Conservation (phyloP, 2,888 invertebrate species). For the Dicycla oo region DNA sequence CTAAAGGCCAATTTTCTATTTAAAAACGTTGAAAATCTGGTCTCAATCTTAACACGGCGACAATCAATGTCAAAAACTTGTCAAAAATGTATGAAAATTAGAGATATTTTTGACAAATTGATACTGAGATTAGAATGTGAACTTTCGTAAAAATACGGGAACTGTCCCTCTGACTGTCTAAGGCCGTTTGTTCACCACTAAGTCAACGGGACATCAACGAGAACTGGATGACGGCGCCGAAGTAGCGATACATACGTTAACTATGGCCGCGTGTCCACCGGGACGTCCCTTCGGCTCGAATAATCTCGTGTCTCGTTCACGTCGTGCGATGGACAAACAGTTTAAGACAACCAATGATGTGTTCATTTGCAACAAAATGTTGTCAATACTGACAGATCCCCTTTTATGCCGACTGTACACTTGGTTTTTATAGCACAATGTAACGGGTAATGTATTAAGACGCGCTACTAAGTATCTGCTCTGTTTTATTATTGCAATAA, state of each 20-base stretch:
- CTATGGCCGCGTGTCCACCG: too few species aligned
- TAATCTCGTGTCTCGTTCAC: too few species aligned
- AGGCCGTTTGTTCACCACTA: too few species aligned
- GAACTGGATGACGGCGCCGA: too few species aligned
- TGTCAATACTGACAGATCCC: background rate
- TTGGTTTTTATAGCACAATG: slow-evolving; percentile 67
- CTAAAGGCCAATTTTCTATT: too few species aligned
- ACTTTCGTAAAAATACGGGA: background rate
- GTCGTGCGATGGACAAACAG: too few species aligned
- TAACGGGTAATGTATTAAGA: slow-evolving; percentile 67
- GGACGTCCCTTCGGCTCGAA: too few species aligned
- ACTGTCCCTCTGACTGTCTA: too few species aligned
- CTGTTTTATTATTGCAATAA: slow-evolving; percentile 57
- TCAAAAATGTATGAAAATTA: background rate
- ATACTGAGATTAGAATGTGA: too few species aligned
- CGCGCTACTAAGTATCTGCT: slow-evolving; percentile 50
- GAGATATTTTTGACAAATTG: background rate
- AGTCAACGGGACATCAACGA: too few species aligned
- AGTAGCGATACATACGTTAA: too few species aligned
- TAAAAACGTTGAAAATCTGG: background rate
- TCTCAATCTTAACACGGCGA: background rate
- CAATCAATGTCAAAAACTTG: background rate
- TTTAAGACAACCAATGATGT: background rate
- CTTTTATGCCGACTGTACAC: slow-evolving; percentile 16
- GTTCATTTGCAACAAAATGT: background rate